Evolutionary conservation across 2,113 vertebrate species (phyloP).

Genomic region (Sula dactylatra): DNA sequence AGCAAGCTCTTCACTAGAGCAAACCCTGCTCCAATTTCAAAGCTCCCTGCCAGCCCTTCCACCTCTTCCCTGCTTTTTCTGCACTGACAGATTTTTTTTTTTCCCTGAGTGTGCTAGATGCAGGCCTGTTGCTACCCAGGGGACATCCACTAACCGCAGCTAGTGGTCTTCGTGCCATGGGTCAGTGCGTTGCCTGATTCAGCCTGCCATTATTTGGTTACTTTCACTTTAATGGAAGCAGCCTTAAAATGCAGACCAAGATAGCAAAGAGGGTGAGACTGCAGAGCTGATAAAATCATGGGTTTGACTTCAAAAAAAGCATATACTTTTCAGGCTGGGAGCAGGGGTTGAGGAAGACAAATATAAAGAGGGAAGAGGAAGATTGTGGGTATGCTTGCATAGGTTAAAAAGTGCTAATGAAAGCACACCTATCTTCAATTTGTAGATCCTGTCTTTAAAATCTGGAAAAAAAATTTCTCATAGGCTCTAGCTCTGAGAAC

Average conservation of each 20-base stretch:
- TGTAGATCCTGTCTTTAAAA: background rate
- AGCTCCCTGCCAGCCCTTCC: background rate
- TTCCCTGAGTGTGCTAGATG: background rate
- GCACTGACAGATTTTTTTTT: background rate
- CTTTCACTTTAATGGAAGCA: conserved; percentile 7
- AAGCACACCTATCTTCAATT: background rate
- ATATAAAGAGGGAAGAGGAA: background rate
- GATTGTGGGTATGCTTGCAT: background rate
- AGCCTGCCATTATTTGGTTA: background rate
- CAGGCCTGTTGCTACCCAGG: background rate
- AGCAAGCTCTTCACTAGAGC: background rate
- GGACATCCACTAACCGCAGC: background rate
- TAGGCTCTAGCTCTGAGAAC: background rate
- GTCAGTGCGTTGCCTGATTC: background rate
- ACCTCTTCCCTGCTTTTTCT: background rate
- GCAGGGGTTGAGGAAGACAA: background rate
- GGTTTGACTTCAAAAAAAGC: background rate
- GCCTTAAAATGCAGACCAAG: background rate
- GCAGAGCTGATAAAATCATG: background rate
- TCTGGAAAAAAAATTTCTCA: background rate
- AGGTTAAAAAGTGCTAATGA: background rate
- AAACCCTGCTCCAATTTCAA: background rate
- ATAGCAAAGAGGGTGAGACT: background rate
- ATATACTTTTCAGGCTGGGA: background rate
- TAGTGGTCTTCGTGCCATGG: background rate